These are phyloP conservation scores for Muscicapa adusta DNA, from an alignment of 2,113 vertebrate species.

Conservation along the genomic window DNA sequence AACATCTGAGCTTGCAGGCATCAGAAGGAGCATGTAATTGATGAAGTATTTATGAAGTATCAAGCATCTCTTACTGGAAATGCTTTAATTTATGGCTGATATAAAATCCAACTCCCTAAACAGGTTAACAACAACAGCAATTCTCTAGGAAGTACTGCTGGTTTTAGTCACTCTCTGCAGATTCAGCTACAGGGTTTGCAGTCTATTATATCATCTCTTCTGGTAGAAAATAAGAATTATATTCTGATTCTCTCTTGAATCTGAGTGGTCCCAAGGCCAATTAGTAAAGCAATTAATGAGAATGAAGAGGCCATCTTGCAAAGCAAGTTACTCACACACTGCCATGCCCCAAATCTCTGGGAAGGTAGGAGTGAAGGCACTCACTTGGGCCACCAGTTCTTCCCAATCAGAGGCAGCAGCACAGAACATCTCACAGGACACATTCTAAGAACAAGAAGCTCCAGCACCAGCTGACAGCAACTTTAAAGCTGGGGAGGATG, in stretches of 20 bases:
- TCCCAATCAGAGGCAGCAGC: background rate
- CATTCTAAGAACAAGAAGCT: background rate
- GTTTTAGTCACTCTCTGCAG: background rate
- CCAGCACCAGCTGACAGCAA: fast-evolving
- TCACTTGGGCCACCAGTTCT: background rate
- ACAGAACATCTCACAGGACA: background rate
- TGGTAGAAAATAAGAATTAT: background rate
- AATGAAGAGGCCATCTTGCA: background rate
- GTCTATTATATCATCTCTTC: background rate
- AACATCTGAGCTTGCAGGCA: background rate
- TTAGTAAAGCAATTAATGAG: background rate
- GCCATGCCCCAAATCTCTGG: background rate
- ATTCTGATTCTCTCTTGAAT: background rate
- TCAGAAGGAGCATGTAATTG: constrained; percentile 5
- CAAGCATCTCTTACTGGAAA: constrained; percentile 1
- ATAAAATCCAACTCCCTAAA: background rate
- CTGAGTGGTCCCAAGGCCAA: background rate
- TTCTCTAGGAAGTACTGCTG: background rate
- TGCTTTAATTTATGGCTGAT: background rate
- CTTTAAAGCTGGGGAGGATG: background rate
- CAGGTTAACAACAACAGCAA: background rate
- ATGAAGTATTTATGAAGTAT: constrained; percentile 27
- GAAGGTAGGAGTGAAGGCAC: background rate
- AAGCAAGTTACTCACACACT: background rate
- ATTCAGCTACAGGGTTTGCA: background rate